These are phyloP conservation scores for Anarrhichthys ocellatus DNA, from an alignment of 2,113 vertebrate genomes.

Conservation along the genomic window DNA sequence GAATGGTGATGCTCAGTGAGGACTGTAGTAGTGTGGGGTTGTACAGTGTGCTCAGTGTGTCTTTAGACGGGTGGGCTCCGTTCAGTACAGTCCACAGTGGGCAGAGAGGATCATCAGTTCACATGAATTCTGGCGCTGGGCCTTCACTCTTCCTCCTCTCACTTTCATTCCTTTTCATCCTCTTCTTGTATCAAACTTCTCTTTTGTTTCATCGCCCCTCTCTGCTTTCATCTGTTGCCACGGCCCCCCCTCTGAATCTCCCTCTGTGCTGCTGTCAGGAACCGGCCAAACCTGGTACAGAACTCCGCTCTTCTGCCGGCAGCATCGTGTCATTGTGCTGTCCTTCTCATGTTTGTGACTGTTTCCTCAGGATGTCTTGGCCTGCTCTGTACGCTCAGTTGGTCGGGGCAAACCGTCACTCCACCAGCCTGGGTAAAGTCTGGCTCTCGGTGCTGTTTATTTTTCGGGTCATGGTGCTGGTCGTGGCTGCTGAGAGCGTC, in stretches of 20 bases:
- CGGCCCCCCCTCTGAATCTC: conserved; percentile 25
- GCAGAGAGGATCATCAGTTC: conserved; percentile 71
- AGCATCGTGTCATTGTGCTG: neutral
- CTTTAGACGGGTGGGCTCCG: conserved; percentile 52
- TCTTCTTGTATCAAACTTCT: neutral
- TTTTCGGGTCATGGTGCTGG: conserved; percentile 94
- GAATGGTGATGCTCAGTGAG: conserved; percentile 18
- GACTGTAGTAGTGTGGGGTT: conserved; percentile 41
- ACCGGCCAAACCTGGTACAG: neutral
- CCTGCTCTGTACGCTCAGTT: conserved; percentile 84
- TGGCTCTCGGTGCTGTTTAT: conserved; percentile 95
- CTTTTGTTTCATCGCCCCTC: conserved; percentile 39
- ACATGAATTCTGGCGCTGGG: conserved; percentile 68
- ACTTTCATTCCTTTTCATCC: conserved; percentile 71
- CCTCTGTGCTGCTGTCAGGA: neutral
- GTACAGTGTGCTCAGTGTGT: conserved; percentile 56
- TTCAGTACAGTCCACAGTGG: conserved; percentile 60
- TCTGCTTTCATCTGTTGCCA: conserved; percentile 50
- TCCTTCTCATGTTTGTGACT: neutral
- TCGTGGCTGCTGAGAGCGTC: conserved; percentile 92
- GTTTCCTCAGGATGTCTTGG: conserved; percentile 88
- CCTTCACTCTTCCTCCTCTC: conserved; percentile 63
- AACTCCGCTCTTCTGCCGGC: neutral
- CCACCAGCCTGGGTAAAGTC: conserved; percentile 92
- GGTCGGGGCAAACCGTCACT: conserved; percentile 90